Conservation (phyloP, 2,888 invertebrate species). For the Plagiodera versicolora region DNA sequence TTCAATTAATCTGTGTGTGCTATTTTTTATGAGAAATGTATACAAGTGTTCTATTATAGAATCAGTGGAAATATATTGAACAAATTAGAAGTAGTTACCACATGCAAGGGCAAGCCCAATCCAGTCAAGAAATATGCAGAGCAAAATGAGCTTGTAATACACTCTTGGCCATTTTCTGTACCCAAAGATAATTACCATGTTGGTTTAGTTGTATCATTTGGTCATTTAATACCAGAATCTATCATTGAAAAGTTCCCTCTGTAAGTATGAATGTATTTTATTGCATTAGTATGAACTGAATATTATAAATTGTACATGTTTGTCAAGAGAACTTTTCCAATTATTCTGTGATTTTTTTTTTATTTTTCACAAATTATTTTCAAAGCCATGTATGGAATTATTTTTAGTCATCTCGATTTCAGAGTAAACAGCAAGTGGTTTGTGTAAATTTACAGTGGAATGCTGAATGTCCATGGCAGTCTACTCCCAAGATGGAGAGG, state of each 20-base stretch:
- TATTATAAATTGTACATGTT: too few species aligned
- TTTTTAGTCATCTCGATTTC: not conserved
- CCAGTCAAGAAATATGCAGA: constrained; percentile 70
- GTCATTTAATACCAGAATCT: constrained; percentile 79
- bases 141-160: constrained; percentile 61
- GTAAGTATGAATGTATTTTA: too few species aligned
- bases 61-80: constrained; percentile 58
- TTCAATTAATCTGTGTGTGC: too few species aligned
- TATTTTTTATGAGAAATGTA: not conserved
- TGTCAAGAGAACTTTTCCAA: too few species aligned
- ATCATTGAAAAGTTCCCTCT: constrained; percentile 78
- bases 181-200: constrained; percentile 68
- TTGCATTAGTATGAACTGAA: too few species aligned
- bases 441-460: constrained; percentile 65
- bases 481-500: constrained; percentile 91
- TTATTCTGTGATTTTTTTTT: too few species aligned
- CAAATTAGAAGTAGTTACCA: constrained; percentile 72
- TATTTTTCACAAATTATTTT: too few species aligned
- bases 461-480: constrained; percentile 93
- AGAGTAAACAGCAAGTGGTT: not conserved
- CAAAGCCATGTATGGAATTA: not conserved
- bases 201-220: constrained; percentile 92
- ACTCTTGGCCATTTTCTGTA: constrained; percentile 51
- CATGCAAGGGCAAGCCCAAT: constrained; percentile 63
- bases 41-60: constrained; percentile 52